These are phyloP conservation scores for Bombus haemorrhoidalis DNA, from an alignment of 1,140 invertebrate species.

Conservation along the genomic window DNA sequence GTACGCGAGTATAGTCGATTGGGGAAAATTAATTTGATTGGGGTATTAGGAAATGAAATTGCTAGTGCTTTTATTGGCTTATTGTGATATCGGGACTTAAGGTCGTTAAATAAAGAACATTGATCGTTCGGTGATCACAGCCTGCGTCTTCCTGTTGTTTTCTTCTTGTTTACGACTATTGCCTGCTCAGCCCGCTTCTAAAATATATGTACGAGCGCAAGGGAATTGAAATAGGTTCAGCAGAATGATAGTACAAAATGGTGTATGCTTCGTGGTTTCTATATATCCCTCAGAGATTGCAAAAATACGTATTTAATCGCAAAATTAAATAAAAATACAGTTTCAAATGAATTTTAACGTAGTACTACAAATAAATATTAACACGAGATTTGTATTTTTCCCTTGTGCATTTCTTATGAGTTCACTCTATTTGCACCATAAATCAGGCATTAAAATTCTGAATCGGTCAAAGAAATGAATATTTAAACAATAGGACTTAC, in stretches of 20 bases:
- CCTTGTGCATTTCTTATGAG: no score
- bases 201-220: not conserved
- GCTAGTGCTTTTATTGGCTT: not conserved
- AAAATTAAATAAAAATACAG: no score
- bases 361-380: no score
- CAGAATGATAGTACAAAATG: not conserved
- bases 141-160: not conserved
- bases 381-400: no score
- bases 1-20: not conserved
- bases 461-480: no score
- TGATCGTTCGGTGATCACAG: not conserved
- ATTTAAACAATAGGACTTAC: no score
- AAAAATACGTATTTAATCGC: no score
- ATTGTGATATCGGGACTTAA: not conserved
- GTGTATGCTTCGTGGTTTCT: not conserved
- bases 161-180: conserved; percentile 6
- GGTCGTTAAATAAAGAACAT: not conserved
- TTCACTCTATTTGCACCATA: no score
- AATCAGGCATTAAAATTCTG: no score
- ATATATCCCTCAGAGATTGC: not conserved
- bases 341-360: no score
- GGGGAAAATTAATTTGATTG: not conserved
- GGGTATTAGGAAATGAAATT: not conserved
- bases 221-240: not conserved
- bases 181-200: not conserved